Evolutionary conservation across 2,888 invertebrate species (phyloP).

Genomic region (Sthenelais limicola): DNA sequence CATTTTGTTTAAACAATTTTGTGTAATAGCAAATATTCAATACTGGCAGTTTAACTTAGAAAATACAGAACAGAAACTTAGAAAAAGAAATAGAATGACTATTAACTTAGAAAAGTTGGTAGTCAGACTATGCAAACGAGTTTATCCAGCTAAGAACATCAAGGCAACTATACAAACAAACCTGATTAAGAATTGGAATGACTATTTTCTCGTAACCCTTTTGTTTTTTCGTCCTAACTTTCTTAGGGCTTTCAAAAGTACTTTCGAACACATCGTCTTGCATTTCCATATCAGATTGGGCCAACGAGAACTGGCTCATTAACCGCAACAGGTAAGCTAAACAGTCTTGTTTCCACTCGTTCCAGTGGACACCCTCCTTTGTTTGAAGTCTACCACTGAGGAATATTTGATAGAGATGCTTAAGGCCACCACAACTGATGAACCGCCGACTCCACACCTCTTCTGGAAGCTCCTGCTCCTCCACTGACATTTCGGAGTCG

Average conservation of each 20-base stretch:
- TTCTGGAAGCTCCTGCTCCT: conserved; percentile 56
- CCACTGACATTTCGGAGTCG: conserved; percentile 55
- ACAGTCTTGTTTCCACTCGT: conserved; percentile 92
- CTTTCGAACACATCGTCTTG: conserved; percentile 55
- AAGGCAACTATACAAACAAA: no score
- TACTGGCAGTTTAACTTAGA: no score
- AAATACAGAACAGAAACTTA: no score
- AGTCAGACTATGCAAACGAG: no score
- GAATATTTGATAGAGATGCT: conserved; percentile 91
- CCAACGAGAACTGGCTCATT: conserved; percentile 88
- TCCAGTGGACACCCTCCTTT: conserved; percentile 80
- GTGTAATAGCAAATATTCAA: no score
- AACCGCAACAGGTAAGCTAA: conserved; percentile 88
- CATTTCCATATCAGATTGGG: conserved; percentile 62
- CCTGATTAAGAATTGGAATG: conserved; percentile 83
- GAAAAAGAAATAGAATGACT: no score
- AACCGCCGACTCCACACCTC: conserved; percentile 63
- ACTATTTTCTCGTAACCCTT: conserved; percentile 77
- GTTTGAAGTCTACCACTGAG: conserved; percentile 86
- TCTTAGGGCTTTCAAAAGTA: conserved; percentile 62
- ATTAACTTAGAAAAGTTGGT: no score
- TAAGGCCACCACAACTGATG: conserved; percentile 80
- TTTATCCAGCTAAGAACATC: no score
- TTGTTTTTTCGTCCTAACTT: conserved; percentile 63
- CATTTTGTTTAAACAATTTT: no score